Percentiles rank a stretch among this genome's conserved stretches.
Conservation (phyloP, 2,888 invertebrate species). For the Cerceris ruficornis region DNA sequence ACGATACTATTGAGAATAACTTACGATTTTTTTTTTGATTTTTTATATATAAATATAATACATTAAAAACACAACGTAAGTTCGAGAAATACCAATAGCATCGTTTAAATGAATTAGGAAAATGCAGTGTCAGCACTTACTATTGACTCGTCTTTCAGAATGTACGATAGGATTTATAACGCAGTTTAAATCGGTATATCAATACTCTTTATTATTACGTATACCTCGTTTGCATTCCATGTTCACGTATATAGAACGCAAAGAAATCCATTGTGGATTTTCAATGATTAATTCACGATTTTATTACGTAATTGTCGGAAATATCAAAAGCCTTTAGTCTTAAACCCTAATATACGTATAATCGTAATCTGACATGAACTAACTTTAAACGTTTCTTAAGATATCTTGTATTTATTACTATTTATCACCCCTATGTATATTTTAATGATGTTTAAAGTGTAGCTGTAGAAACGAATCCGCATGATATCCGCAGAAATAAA, state of each 20-base stretch:
- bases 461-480: slow-evolving; percentile 56
- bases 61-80: slow-evolving; percentile 9
- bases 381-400: slow-evolving; percentile 51
- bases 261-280: slow-evolving; percentile 17
- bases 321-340: slow-evolving; percentile 2
- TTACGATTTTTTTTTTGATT: too few species aligned
- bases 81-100: slow-evolving; percentile 24
- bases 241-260: not conserved
- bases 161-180: slow-evolving; percentile 17
- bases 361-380: slow-evolving; percentile 26
- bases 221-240: not conserved
- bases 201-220: not conserved
- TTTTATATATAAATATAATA: slow-evolving; percentile 13
- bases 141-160: slow-evolving; percentile 25
- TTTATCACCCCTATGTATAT: slow-evolving; percentile 53
- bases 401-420: slow-evolving; percentile 55
- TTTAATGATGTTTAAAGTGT: slow-evolving; percentile 52
- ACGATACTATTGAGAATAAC: slow-evolving; percentile 20
- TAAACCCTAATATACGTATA: not conserved
- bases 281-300: slow-evolving; percentile 21
- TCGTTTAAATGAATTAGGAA: slow-evolving; percentile 40
- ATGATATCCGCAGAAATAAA: slow-evolving; percentile 66
- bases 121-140: slow-evolving; percentile 31
- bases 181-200: slow-evolving; percentile 4
- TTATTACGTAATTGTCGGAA: slow-evolving; percentile 6